Evolutionary conservation across 2,797 vertebrate genomes (phyloP), one percentile per base, ranked within the genome.

Genomic region (Sebastes kiyomatsui): DNA sequence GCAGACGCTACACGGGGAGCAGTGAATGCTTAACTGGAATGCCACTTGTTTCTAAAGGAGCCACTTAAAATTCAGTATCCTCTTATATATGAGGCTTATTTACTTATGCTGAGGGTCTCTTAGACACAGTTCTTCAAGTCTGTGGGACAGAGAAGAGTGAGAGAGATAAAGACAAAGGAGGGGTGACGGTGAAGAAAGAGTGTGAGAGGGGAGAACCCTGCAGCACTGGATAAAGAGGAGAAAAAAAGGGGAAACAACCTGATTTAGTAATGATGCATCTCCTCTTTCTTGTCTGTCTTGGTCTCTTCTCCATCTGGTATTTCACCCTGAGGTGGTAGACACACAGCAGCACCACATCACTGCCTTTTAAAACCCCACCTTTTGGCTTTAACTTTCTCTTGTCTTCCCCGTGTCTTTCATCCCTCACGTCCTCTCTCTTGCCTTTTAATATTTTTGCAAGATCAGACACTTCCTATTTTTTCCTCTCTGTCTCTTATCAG

Each of bases 191-290:
- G 80, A 74, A 67, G 46, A 33, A 54, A 52, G 32, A 64, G 70
- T 27, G 77, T 25, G 66, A 38, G 72, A 46, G 61, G 22, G 62
- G 67, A 64, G 83, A 20, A 58, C 75, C 77, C 87, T 66, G 85
- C 75, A 77, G 90, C 81, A 84, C 52, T 80, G 87, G 84, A 80
- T 80, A 66, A 79, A 65, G 80, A 73, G 55, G 52, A 82, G 61
- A 58, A 67, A 32, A 67, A 46, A 75, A n/a, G 46, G 18, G 2
- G 46, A 79, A 86, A 87, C 72, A 83, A 67, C 27, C 67, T 87
- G 86, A 84, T 91, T 90, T 84, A 80, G 81, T 87, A 85, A 88
- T 80, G 79, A 89, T 80, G 79, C 56, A 61, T 76, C 72, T 72
- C 68, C 67, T 87, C 67, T 82, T 71, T 67, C 58, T 27, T 56